Evolutionary conservation across 2,113 vertebrate genomes (phyloP).

Genomic region (Eurystomus gularis): DNA sequence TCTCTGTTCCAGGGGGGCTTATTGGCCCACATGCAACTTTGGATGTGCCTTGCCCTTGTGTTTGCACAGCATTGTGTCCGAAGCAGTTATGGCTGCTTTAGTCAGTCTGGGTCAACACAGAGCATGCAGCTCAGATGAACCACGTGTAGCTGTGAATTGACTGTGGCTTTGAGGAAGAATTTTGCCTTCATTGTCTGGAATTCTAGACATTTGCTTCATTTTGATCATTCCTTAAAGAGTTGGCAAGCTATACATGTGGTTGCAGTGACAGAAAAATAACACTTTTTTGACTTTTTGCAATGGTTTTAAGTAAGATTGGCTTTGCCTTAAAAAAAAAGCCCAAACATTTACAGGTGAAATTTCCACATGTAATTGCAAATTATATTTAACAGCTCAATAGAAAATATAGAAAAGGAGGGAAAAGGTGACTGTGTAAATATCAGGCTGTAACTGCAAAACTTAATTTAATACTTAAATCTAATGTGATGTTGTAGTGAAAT

Average conservation of each 20-base stretch:
- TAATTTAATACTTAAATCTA: not conserved
- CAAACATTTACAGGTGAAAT: not conserved
- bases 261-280: not conserved
- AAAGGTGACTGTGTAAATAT: conserved; percentile 15
- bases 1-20: not conserved
- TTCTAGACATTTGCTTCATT: not conserved
- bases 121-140: not conserved
- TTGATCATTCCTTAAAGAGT: not conserved
- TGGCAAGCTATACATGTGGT: not conserved
- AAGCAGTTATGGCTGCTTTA: not conserved
- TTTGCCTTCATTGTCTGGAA: not conserved
- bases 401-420: not conserved
- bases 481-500: not conserved
- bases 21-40: not conserved
- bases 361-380: conserved; percentile 6
- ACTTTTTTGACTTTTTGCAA: not conserved
- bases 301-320: conserved; percentile 3
- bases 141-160: not conserved
- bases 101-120: not conserved
- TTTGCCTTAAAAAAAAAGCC: not conserved
- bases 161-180: not conserved
- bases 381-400: not conserved
- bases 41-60: not conserved
- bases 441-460: not conserved
- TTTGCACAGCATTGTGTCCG: not conserved